Evolutionary conservation across 2,113 vertebrate genomes (phyloP).

Genomic region (Pyrgilauda ruficollis): DNA sequence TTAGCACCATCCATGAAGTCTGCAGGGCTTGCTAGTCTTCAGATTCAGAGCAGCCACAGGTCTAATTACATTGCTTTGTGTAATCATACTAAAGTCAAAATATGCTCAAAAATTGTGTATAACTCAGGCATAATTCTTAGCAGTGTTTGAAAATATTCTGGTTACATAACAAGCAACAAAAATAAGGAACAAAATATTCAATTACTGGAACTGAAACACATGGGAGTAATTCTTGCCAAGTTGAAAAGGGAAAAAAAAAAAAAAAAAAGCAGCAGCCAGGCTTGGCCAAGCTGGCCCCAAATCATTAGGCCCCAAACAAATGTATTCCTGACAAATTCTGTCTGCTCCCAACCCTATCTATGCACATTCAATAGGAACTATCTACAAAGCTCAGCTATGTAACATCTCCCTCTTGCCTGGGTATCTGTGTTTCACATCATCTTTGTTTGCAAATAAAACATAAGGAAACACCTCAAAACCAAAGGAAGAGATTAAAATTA

Average conservation of each 20-base stretch:
- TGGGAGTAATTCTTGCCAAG: conserved; percentile 40
- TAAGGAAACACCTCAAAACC: background rate
- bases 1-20: background rate
- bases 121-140: background rate
- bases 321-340: background rate
- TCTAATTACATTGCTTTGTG: conserved; percentile 30
- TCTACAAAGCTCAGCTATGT: background rate
- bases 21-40: background rate
- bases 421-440: background rate
- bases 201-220: conserved; percentile 35
- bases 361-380: background rate
- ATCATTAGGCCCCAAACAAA: conserved; percentile 8
- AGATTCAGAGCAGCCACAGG: conserved; percentile 10
- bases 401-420: background rate
- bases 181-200: conserved; percentile 53
- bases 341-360: background rate
- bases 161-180: conserved; percentile 51
- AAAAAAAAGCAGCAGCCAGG: background rate
- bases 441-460: background rate
- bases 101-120: conserved; percentile 7
- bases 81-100: conserved; percentile 22
- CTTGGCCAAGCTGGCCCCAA: conserved; percentile 39
- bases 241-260: background rate
- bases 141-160: conserved; percentile 58
- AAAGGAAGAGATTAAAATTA: background rate